A percentile compares a stretch with the other conserved stretches of the same genome.
phyloP scores from a whole-genome alignment of 2,797 vertebrate genomes.

The Dicrostonyx torquatus region DNA sequence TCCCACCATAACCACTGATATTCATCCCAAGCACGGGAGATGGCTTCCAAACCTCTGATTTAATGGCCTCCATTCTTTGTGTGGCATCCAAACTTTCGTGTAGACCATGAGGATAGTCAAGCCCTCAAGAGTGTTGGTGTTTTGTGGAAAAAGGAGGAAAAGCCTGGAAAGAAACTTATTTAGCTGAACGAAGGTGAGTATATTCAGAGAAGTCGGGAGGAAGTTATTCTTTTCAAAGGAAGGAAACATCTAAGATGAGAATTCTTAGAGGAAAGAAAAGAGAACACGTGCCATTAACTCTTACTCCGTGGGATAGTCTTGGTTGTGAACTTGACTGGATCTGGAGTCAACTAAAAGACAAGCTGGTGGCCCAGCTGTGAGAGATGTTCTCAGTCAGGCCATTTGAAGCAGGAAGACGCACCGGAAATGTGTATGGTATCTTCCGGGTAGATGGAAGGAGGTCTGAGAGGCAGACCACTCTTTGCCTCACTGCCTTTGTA shows the following conservation, averaged over 20 bases:
- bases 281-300: neutral
- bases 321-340: neutral
- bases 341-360: neutral
- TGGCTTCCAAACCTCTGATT: constrained; percentile 51
- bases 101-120: neutral
- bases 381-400: neutral
- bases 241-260: constrained; percentile 8
- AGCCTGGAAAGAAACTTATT: neutral
- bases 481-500: neutral
- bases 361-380: neutral
- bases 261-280: constrained; percentile 33
- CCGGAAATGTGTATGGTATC: neutral
- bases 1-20: constrained; percentile 13
- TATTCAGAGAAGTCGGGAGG: neutral
- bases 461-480: neutral
- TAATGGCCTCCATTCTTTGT: constrained; percentile 25
- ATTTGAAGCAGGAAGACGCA: neutral
- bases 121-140: neutral
- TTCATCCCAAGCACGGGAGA: constrained; percentile 49
- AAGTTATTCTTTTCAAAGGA: constrained; percentile 14
- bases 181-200: neutral
- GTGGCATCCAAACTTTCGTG: constrained; percentile 35
- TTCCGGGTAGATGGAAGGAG: neutral
- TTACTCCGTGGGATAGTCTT: neutral
- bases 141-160: neutral